phyloP scores from a whole-genome alignment of 2,797 vertebrate species.

The Siniperca scherzeri region DNA sequence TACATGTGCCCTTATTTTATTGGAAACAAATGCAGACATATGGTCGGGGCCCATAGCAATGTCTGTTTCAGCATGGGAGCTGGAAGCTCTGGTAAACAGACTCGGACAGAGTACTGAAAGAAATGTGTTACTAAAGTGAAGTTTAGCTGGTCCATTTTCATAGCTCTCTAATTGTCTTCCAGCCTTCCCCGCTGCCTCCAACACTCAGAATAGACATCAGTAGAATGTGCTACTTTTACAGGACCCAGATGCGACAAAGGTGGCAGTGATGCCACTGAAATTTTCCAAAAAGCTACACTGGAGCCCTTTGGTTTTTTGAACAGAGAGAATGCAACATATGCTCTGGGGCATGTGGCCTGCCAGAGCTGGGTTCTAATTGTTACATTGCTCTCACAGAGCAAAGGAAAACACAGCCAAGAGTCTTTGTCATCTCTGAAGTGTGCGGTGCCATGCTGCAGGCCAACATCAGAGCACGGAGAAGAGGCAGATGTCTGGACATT shows the following conservation, averaged over 20 bases:
- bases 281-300: conserved; percentile 80
- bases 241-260: conserved; percentile 86
- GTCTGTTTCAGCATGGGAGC: conserved; percentile 67
- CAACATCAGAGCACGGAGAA: conserved; percentile 80
- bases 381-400: conserved; percentile 83
- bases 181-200: conserved; percentile 79
- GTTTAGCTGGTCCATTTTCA: conserved; percentile 83
- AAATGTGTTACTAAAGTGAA: conserved; percentile 72
- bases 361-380: conserved; percentile 88
- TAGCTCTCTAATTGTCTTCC: conserved; percentile 86
- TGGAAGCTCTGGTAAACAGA: conserved; percentile 66
- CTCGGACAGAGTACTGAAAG: conserved; percentile 77
- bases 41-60: conserved; percentile 64
- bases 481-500: conserved; percentile 90
- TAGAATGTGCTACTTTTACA: conserved; percentile 84
- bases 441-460: conserved; percentile 78
- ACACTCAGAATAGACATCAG: conserved; percentile 86
- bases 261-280: conserved; percentile 80
- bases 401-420: conserved; percentile 81
- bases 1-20: conserved; percentile 76
- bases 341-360: conserved; percentile 83
- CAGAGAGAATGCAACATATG: conserved; percentile 87
- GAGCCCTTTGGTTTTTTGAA: conserved; percentile 86
- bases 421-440: conserved; percentile 87
- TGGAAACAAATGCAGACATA: conserved; percentile 78